Evolutionary conservation across 1,140 invertebrate species (phyloP).

Genomic region (Papilio aristodemus): DNA sequence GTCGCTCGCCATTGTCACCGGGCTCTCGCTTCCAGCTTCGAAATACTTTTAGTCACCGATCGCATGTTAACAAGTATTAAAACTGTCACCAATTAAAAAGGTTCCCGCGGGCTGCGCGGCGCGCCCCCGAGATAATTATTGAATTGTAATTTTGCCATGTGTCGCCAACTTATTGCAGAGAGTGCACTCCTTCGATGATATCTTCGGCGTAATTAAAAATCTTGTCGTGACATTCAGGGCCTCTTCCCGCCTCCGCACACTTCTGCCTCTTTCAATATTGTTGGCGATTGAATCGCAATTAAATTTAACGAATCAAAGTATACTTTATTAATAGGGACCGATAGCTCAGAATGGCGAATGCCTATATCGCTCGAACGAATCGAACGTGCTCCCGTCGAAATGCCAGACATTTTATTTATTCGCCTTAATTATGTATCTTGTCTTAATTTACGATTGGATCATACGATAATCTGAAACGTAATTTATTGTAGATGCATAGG

Average conservation of each 20-base stretch:
- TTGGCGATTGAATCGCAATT: constrained; percentile 79
- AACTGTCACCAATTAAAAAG: constrained; percentile 56
- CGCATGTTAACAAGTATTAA: constrained; percentile 47
- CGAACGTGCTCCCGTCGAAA: constrained; percentile 79
- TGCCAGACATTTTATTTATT: constrained; percentile 81
- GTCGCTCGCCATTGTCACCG: constrained; percentile 34
- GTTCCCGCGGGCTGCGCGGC: constrained; percentile 39
- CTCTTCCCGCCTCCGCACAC: constrained; percentile 73
- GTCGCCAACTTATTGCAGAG: constrained; percentile 63
- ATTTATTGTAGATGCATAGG: constrained; percentile 78
- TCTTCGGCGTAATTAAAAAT: constrained; percentile 79
- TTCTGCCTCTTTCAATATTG: constrained; percentile 75
- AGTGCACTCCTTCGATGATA: constrained; percentile 77
- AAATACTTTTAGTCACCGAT: constrained; percentile 14
- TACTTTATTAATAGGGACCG: constrained; percentile 75
- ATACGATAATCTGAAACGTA: constrained; percentile 79
- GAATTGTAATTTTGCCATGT: constrained; percentile 75
- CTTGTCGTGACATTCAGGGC: constrained; percentile 79
- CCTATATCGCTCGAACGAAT: constrained; percentile 63
- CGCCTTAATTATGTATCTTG: constrained; percentile 80
- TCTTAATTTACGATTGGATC: constrained; percentile 81
- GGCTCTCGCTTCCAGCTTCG: background rate
- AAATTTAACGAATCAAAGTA: constrained; percentile 78
- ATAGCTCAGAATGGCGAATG: constrained; percentile 75
- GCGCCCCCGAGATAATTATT: constrained; percentile 66